Percentiles rank a stretch among this genome's conserved stretches.
These are phyloP conservation scores for Cettia cetti DNA, from an alignment of 2,113 vertebrate species.

Conservation along the genomic window DNA sequence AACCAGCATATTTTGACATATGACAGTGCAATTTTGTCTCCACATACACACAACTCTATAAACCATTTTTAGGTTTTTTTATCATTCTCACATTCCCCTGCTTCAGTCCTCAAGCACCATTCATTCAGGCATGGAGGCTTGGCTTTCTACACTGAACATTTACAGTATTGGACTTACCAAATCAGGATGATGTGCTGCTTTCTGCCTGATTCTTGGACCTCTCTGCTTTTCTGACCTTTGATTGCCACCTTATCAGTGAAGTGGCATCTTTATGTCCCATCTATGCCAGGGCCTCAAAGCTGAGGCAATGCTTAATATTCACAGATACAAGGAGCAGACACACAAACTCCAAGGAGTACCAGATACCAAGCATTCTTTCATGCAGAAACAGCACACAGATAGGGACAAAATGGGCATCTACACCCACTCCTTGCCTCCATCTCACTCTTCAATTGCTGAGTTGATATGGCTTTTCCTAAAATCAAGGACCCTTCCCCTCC, in stretches of 20 bases:
- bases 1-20: neutral
- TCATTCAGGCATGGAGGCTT: rapidly evolving
- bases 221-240: neutral
- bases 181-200: neutral
- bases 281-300: neutral
- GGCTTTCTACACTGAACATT: neutral
- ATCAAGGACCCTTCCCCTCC: neutral
- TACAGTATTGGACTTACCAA: neutral
- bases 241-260: neutral
- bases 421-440: neutral
- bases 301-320: neutral
- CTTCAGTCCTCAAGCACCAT: neutral
- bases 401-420: neutral
- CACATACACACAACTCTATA: neutral
- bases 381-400: neutral
- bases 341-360: neutral
- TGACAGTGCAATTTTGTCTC: neutral
- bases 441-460: neutral
- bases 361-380: neutral
- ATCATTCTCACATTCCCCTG: neutral
- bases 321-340: neutral
- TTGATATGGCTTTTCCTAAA: neutral
- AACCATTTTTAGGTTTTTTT: neutral
- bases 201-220: neutral
- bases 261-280: neutral